A percentile compares a stretch with the other conserved stretches of the same genome.
These are phyloP conservation scores for Anhinga anhinga DNA, from an alignment of 2,113 vertebrate species.

Conservation along the genomic window DNA sequence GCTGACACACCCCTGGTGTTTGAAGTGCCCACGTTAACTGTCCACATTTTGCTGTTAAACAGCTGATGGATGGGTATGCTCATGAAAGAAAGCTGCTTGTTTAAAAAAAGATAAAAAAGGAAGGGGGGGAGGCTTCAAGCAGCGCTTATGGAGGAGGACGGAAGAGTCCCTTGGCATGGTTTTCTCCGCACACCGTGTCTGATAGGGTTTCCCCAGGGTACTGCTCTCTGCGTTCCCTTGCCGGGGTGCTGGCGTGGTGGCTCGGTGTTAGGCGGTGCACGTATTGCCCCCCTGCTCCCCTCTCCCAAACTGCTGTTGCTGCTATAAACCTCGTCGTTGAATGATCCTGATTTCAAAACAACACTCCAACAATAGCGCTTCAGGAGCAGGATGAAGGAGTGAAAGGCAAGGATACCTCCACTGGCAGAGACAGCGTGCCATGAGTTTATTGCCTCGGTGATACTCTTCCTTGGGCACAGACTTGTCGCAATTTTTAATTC, in stretches of 20 bases:
- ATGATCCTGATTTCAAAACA: not conserved
- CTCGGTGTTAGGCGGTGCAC: rapidly evolving
- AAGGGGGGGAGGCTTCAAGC: not conserved
- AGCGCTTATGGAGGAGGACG: not conserved
- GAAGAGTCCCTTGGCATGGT: not conserved
- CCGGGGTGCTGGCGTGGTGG: not conserved
- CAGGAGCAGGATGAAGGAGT: not conserved
- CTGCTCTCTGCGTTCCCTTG: not conserved
- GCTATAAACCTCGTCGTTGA: not conserved
- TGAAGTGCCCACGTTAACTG: not conserved
- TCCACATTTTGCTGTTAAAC: not conserved
- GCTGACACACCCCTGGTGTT: not conserved
- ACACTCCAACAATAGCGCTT: rapidly evolving
- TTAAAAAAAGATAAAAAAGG: not conserved
- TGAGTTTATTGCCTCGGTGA: not conserved
- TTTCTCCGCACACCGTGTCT: not conserved
- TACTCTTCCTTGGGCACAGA: not conserved
- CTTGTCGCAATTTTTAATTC: not conserved
- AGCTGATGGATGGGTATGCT: not conserved
- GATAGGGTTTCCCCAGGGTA: not conserved
- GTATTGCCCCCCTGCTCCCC: not conserved
- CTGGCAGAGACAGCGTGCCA: not conserved
- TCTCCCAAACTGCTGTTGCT: not conserved
- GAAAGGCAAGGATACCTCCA: not conserved
- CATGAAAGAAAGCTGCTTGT: not conserved